A percentile compares a stretch with the other conserved stretches of the same genome.
Conservation (phyloP, 2,113 vertebrate species). For the Orcinus orca region DNA sequence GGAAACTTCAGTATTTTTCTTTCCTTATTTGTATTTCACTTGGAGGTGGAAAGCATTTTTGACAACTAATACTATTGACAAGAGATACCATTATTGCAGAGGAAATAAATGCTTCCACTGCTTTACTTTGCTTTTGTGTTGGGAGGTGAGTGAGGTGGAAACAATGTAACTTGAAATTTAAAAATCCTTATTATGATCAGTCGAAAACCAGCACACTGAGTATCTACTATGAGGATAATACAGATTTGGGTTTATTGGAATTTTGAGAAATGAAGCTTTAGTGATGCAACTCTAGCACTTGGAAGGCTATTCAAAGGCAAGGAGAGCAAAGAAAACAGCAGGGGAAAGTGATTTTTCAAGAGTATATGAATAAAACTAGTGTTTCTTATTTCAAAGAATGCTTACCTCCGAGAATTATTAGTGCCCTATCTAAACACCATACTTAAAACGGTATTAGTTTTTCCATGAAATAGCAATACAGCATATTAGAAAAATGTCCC, state of each 20-base stretch:
- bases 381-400: not conserved
- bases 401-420: not conserved
- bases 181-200: not conserved
- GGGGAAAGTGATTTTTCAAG: not conserved
- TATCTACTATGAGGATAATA: not conserved
- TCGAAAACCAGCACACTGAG: not conserved
- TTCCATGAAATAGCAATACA: slow-evolving; percentile 3
- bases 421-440: not conserved
- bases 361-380: not conserved
- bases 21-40: not conserved
- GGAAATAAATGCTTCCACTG: not conserved
- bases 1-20: not conserved
- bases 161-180: not conserved
- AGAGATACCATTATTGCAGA: not conserved
- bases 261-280: not conserved
- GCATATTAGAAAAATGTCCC: not conserved
- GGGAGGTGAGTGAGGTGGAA: not conserved
- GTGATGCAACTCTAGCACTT: not conserved
- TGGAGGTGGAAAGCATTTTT: not conserved
- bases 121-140: not conserved
- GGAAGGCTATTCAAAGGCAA: not conserved
- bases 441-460: not conserved
- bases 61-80: not conserved
- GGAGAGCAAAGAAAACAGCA: not conserved
- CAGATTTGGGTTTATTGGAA: not conserved